Evolutionary conservation across 2,113 vertebrate genomes (phyloP).

Genomic region (Cacatua alba): DNA sequence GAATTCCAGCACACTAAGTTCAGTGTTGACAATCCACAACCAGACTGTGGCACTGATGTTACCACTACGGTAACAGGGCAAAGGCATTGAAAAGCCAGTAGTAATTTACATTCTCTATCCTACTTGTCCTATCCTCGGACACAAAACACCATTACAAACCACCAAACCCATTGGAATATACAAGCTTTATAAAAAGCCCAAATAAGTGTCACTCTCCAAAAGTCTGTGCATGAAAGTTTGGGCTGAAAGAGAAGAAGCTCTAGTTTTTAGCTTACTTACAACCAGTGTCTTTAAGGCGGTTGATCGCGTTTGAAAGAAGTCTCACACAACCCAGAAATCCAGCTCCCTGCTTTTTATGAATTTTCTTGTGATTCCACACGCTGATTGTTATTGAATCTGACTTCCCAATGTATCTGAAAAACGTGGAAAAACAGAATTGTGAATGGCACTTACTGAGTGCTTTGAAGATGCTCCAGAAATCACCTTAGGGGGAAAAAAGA

Average conservation of each 20-base stretch:
- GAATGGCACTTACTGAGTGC: not conserved
- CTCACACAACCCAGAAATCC: constrained; percentile 98
- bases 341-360: constrained; percentile 99
- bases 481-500: not conserved
- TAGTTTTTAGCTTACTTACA: constrained; percentile 82
- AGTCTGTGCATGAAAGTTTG: not conserved
- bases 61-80: not conserved
- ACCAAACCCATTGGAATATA: not conserved
- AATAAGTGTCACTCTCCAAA: not conserved
- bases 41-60: not conserved
- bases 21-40: not conserved
- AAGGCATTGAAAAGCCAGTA: not conserved
- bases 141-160: not conserved
- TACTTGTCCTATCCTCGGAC: not conserved
- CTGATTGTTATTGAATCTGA: constrained; percentile 98
- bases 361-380: constrained; percentile 99
- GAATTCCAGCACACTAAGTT: not conserved
- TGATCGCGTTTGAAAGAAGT: constrained; percentile 97
- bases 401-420: constrained; percentile 93
- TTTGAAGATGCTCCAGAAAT: not conserved
- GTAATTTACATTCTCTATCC: not conserved
- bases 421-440: not conserved
- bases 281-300: constrained; percentile 98
- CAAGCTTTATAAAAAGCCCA: not conserved
- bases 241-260: not conserved